These are phyloP conservation scores for Parthenolecanium corni DNA, from an alignment of 2,888 invertebrate genomes.

Conservation along the genomic window DNA sequence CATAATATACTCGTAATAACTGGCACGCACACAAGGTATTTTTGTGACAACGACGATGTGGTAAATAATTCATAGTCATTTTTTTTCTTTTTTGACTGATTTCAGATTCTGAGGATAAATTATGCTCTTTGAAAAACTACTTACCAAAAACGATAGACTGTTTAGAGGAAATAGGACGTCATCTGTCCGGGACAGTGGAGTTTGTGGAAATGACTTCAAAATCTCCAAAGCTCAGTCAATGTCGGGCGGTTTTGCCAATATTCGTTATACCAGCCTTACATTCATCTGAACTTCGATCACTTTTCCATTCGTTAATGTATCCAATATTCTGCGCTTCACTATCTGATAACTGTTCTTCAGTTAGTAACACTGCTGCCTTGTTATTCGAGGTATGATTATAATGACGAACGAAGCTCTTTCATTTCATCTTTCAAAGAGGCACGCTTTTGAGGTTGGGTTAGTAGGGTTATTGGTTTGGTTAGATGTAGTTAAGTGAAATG, in stretches of 20 bases:
- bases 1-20: too few relatives aligned
- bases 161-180: slow-evolving; percentile 9
- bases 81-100: background rate
- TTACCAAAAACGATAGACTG: slow-evolving; percentile 24
- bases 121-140: background rate
- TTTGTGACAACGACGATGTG: too few relatives aligned
- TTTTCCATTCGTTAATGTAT: slow-evolving; percentile 37
- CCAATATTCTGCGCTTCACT: slow-evolving; percentile 39
- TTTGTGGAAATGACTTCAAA: slow-evolving; percentile 38
- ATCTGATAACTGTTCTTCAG: slow-evolving; percentile 32
- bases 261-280: slow-evolving; percentile 40
- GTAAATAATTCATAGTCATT: too few relatives aligned
- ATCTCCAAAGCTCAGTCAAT: slow-evolving; percentile 36
- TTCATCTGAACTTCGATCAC: slow-evolving; percentile 35
- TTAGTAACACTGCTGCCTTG: background rate
- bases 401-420: too few relatives aligned
- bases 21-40: too few relatives aligned
- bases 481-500: too few relatives aligned
- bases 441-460: too few relatives aligned
- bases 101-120: slow-evolving; percentile 1
- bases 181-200: slow-evolving; percentile 32
- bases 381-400: too few relatives aligned
- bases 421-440: too few relatives aligned
- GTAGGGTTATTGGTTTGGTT: too few relatives aligned
- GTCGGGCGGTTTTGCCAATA: slow-evolving; percentile 37